These are phyloP conservation scores for Caiman crocodilus DNA, from an alignment of 2,797 vertebrate genomes.

Conservation along the genomic window DNA sequence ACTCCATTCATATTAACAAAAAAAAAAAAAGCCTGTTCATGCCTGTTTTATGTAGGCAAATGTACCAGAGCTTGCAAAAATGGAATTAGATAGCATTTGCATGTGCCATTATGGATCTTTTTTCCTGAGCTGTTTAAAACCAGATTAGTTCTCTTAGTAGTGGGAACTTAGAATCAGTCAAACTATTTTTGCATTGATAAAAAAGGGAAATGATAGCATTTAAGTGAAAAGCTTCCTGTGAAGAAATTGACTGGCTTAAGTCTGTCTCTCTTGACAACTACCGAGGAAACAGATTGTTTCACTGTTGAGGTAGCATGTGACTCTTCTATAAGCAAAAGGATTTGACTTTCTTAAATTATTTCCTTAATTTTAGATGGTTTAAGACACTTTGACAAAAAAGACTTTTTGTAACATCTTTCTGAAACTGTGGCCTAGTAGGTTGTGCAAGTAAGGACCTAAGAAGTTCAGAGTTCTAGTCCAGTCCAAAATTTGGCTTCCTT, in stretches of 20 bases:
- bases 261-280: not conserved
- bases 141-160: not conserved
- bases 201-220: not conserved
- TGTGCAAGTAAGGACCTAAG: not conserved
- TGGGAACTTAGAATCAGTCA: not conserved
- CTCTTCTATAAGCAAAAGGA: not conserved
- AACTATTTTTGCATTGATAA: not conserved
- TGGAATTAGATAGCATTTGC: not conserved
- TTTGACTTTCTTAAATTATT: not conserved
- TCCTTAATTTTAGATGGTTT: not conserved
- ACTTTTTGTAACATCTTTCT: not conserved
- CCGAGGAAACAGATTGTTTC: not conserved
- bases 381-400: not conserved
- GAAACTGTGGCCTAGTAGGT: not conserved
- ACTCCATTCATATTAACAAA: not conserved
- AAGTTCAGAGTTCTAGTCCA: not conserved
- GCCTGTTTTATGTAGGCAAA: not conserved
- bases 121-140: not conserved
- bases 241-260: not conserved
- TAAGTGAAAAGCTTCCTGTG: not conserved
- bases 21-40: not conserved
- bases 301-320: not conserved
- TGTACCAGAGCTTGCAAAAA: not conserved
- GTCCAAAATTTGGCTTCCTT: constrained; percentile 37
- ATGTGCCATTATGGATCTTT: not conserved